Evolutionary conservation across 37 sponge, comb jelly and placozoan species (phyloP), one percentile per base, ranked within the genome.

Genomic region (Spongia lamella): DNA sequence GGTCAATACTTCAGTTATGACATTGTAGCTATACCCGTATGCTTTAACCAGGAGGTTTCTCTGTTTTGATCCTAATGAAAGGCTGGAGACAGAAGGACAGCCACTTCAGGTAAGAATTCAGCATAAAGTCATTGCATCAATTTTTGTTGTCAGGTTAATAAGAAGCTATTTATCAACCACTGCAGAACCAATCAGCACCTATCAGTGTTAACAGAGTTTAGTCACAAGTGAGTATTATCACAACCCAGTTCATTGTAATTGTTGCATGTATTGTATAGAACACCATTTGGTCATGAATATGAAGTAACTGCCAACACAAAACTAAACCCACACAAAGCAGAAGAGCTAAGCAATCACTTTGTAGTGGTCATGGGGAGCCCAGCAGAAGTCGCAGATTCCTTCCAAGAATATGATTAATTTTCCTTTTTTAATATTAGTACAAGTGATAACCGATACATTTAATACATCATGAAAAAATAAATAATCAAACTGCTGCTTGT

Each of bases 111-210:
- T 91, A 36, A 88, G 47, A 73, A 1, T 73, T 27, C 29, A 21
- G 34, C 38, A n/a, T 62, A 1, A 29, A 2, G 29, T 2, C 70
- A 17, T 11, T 21, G 1, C 26, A 32, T 36, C 25, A 57, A 40
- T 38, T 14, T 56, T 7, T 19, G 27, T 50, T 60, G 20, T 4
- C 55, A 89, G 90, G 83, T 59, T 20, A 89, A 86, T 34, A 13
- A 30, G 16, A 71, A 37, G 25, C 5, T 98, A n/a, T 62, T 98
- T 26, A 67, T 98, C 64, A 98, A 92, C 65, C 99, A 98, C 61
- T 92, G 90, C 38, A 98, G 92, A 68, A 95, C 99, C 14, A 98
- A 98, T 78, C 90, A 95, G 43, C 56, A 92, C 66, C 76, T 98
- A 55, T 81, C 93, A 16, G 74, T 84, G 21, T 76, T 91, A 53